Conservation (phyloP, 1,140 invertebrate genomes). For the Bombus ignitus region DNA sequence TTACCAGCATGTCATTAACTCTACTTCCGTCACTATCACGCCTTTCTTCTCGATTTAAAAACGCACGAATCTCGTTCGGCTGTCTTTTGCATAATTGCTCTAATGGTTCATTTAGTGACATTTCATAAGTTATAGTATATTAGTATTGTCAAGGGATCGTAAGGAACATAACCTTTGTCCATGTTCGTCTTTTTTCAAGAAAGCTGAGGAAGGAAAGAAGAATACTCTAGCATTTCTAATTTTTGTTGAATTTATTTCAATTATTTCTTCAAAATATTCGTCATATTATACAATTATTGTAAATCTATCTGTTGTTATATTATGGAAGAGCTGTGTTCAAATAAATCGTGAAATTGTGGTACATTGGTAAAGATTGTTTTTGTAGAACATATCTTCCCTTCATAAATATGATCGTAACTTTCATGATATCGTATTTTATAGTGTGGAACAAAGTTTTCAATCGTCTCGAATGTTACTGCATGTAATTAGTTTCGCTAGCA, state of each 20-base stretch:
- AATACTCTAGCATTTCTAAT: background rate
- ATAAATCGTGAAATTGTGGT: too few species aligned
- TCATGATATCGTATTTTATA: too few species aligned
- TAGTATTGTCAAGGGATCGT: background rate
- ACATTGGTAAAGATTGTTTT: too few species aligned
- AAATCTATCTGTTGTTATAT: too few species aligned
- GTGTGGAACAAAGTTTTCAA: background rate
- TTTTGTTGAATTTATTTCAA: background rate
- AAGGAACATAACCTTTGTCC: too few species aligned
- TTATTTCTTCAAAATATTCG: too few species aligned
- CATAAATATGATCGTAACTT: too few species aligned
- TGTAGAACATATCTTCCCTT: too few species aligned
- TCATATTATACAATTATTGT: too few species aligned
- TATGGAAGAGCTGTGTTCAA: too few species aligned
- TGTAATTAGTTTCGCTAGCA: background rate
- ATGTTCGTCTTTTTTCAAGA: background rate
- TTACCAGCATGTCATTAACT: background rate
- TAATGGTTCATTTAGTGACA: too few species aligned
- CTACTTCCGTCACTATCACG: background rate
- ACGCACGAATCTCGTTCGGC: background rate
- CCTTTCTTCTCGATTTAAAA: background rate
- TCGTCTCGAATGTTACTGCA: background rate
- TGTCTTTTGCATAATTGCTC: background rate
- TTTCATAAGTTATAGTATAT: background rate
- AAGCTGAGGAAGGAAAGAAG: too few species aligned